Base-by-base conservation (phyloP, 2,888 invertebrate species). In the Apamea crenata region DNA sequence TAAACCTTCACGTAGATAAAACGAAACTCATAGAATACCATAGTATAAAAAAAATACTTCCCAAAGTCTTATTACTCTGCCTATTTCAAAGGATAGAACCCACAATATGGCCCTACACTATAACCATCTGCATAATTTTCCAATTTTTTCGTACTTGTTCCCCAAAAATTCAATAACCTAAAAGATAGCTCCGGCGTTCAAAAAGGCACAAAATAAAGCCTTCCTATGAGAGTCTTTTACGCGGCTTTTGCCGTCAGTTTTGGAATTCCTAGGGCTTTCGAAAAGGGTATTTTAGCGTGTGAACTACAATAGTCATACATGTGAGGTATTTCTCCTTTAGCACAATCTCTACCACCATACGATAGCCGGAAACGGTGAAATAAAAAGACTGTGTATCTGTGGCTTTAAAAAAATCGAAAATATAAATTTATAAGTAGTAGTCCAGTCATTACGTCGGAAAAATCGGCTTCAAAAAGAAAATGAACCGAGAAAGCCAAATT, bases 81-180 rank as follows among this genome's bases (percentile, higher is more conserved):
- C 56, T 44, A 10, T 80, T 80, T 80, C 69, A 85, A 80, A 80
- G 50, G 73, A 75, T 29, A 68, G 40, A 75, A 36, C 72, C 72
- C 61, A 80, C 78, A 82, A 86, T 84, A 84, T 75, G 73, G 59
- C 50, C 59, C 61, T 65, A 77, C 65, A 77, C 71, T 74, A 72
- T 76, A 79, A 76, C 74, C 61, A 65, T 85, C 61, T 67, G 74
- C 77, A 87, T 86, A 86, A 88, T 88, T 83, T 78, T 36, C 44
- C 70, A 67, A 78, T 82, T 72, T 66, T 69, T 75, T 63, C 74
- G 63, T 61, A 44, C 32, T 61, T 72, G 63, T 59, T 29, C 21
- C n/a, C 75, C 66, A 84, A 87, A 88, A 86, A 83, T 86, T 83
- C 81, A 87, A 84, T 87, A 84, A 77, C 65, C 25, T 50, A n/a